Evolutionary conservation across 2,888 invertebrate species (phyloP).

Genomic region (Pyrgus malvae): DNA sequence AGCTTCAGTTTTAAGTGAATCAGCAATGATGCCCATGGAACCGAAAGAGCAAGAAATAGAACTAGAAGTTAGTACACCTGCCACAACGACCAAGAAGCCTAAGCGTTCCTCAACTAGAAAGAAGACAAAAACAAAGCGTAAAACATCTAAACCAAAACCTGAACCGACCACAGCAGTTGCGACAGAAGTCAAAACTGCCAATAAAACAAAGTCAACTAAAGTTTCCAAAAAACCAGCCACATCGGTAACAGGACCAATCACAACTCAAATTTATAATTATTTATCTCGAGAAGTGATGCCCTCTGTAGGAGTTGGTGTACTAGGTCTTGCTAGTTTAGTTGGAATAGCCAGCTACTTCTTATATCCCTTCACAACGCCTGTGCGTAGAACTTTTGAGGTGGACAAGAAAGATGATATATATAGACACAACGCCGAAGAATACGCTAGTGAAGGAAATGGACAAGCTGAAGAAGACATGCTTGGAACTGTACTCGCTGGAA

Average conservation of each 20-base stretch:
- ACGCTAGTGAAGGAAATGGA: conserved; percentile 84
- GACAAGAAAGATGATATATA: conserved; percentile 84
- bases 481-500: conserved; percentile 87
- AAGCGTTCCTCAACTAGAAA: conserved; percentile 73
- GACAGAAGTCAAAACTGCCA: conserved; percentile 71
- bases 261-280: conserved; percentile 89
- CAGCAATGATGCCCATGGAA: conserved; percentile 71
- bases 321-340: conserved; percentile 87
- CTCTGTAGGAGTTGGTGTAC: conserved; percentile 88
- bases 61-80: conserved; percentile 72
- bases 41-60: conserved; percentile 75
- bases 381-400: conserved; percentile 85
- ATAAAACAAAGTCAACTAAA: conserved; percentile 78
- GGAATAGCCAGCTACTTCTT: conserved; percentile 89
- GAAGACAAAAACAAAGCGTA: conserved; percentile 82
- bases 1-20: conserved; percentile 55
- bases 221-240: conserved; percentile 68
- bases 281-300: conserved; percentile 91
- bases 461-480: conserved; percentile 90
- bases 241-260: conserved; percentile 77
- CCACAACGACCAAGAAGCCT: conserved; percentile 73
- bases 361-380: conserved; percentile 87
- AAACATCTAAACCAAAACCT: conserved; percentile 71
- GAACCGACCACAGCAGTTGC: conserved; percentile 51
- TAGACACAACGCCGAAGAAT: conserved; percentile 86